Evolutionary conservation across 53 echinoderm and acorn worm species (phyloP), one percentile per base, ranked within the genome.

Genomic region (Holothuria scabra): DNA sequence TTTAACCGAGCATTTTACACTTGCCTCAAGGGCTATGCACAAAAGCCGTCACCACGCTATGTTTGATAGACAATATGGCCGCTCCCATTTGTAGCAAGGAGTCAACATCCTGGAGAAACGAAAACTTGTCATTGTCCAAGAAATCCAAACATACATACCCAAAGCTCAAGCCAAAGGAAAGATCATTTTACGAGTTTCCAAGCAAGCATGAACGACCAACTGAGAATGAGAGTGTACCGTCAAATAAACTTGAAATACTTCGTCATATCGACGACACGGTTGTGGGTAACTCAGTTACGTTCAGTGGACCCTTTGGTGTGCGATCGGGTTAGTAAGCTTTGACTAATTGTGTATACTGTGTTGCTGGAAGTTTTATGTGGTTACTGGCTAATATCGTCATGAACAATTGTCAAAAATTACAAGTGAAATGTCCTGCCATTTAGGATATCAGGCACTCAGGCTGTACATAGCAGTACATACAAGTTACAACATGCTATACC

Each of bases 241-340:
- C 56, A 32, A 79, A 56, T 58, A 56, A 78, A 30, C 28, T 31
- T 26, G 31, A 80, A 30, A 34, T 93, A 14, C 13, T 90, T 65
- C 83, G 72, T 0, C 93, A 93, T 41, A 90, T 96, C 25, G 60
- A 93, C 63, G 65, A 84, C 12, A 91, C 87, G 67, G 91, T 96
- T 4, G 84, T 96, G 44, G 96, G 96, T 7, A 60, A 80, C 59
- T 84, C 89, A 58, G 41, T 83, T n/a, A 83, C 66, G 10, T 96
- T 96, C 61, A 74, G 83, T 46, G 96, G 93, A 22, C 93, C 96
- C 25, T 96, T 85, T 25, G 96, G 96, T 20, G 61, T 70, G 60
- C 87, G 96, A n/a, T 87, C 87, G 89, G 93, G 96, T 96, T 81
- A 61, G 84, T 5, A 22, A n/a, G n/a, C n/a, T n/a, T n/a, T n/a